Evolutionary conservation across 2,113 vertebrate genomes (phyloP), one percentile per base, ranked within the genome.

Genomic region (Podarcis cretensis): DNA sequence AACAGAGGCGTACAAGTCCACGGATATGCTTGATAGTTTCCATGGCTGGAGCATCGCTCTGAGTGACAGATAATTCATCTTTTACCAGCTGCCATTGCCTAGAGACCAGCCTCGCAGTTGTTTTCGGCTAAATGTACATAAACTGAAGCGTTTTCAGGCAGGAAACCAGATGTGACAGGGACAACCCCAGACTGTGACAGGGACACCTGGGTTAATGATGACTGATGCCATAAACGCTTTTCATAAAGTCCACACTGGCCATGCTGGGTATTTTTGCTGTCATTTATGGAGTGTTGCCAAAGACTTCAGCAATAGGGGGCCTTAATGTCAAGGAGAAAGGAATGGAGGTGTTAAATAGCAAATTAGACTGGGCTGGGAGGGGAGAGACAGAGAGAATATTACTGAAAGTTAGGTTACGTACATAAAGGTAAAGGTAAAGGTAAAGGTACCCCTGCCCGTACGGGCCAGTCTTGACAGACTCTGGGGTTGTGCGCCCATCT

Each of bases 11-110:
- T 35, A 40, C 57, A 63, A 65, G 54, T 76, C 59, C 91, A 86
- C 1, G 0, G 94, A 91, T 86, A 82, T 92, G 78, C 87, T 94
- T 87, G 92, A 96, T 96, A 95, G 95, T 95, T 97, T 96, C 91
- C 83, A 79, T 90, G 93, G 95, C 90, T 86, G 90, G 92, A 90
- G 86, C 92, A 93, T 94, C 92, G 91, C 95, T 94, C 90, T 95
- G 95, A 97, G 92, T 96, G 96, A 96, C 96, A 96, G 96, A 95
- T 94, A 93, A 98, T 97, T 96, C 94, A 97, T 97, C 97, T 97
- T 96, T 90, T 95, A 95, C 94, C 95, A 94, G 92, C 94, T 96
- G 84, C 91, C 87, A 91, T 86, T 93, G 95, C 95, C 96, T 93
- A 92, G 94, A 97, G 95, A 96, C 96, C 92, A 95, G 94, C 95